phyloP scores from a whole-genome alignment of 2,113 vertebrate genomes.

The Barbus barbus region DNA sequence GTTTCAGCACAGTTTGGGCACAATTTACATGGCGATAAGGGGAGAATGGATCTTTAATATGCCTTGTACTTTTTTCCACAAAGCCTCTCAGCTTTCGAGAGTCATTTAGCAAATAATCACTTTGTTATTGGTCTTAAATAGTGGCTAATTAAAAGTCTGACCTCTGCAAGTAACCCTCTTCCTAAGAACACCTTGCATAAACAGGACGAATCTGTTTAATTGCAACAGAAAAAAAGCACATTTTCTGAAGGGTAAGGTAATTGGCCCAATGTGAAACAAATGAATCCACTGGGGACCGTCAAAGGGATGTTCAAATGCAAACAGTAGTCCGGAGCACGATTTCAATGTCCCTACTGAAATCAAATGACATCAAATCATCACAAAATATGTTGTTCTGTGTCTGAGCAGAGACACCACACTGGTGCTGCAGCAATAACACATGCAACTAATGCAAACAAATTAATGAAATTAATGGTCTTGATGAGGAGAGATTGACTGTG shows the following conservation, averaged over 20 bases:
- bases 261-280: conserved; percentile 93
- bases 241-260: conserved; percentile 76
- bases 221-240: conserved; percentile 73
- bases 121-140: conserved; percentile 92
- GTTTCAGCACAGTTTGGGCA: conserved; percentile 41
- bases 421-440: conserved; percentile 72
- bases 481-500: conserved; percentile 63
- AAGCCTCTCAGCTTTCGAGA: conserved; percentile 65
- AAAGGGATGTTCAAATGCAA: conserved; percentile 96
- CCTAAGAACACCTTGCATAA: conserved; percentile 92
- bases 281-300: conserved; percentile 89
- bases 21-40: conserved; percentile 46
- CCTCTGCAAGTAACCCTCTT: conserved; percentile 84
- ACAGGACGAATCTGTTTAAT: conserved; percentile 97
- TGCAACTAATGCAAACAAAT: conserved; percentile 69
- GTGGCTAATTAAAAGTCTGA: conserved; percentile 91
- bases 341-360: conserved; percentile 87
- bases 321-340: conserved; percentile 86
- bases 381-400: conserved; percentile 85
- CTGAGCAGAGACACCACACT: conserved; percentile 78
- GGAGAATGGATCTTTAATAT: conserved; percentile 46
- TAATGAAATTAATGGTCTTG: conserved; percentile 45
- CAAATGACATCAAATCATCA: conserved; percentile 74
- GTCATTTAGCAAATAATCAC: conserved; percentile 88
- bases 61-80: conserved; percentile 4